Conservation (phyloP, 2,113 vertebrate species). For the Odontophorus gujanensis region DNA sequence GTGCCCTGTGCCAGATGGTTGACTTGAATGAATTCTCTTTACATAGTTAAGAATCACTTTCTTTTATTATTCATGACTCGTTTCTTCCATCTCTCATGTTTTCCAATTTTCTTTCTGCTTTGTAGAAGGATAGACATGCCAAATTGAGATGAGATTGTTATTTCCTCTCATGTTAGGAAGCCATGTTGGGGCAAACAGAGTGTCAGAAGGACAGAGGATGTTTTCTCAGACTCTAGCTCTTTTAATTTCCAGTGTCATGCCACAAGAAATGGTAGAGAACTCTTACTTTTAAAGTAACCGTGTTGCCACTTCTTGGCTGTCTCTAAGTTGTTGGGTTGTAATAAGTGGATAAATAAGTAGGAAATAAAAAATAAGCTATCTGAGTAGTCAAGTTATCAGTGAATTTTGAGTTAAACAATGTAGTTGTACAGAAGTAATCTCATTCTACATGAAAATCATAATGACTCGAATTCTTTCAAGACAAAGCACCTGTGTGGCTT, state of each 20-base stretch:
- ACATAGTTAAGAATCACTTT: constrained; percentile 61
- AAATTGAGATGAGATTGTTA: constrained; percentile 26
- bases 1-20: constrained; percentile 61
- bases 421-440: not conserved
- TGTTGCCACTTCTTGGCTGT: not conserved
- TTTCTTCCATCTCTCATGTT: constrained; percentile 63
- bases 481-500: not conserved
- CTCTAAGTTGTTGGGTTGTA: not conserved
- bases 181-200: not conserved
- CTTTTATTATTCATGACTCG: constrained; percentile 66
- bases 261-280: not conserved
- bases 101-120: constrained; percentile 52
- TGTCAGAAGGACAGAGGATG: not conserved
- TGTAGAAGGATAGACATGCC: not conserved
- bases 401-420: not conserved
- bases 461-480: not conserved
- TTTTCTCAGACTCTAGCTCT: constrained; percentile 10
- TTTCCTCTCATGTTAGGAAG: constrained; percentile 10
- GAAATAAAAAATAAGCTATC: not conserved
- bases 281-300: not conserved
- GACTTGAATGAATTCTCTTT: constrained; percentile 67
- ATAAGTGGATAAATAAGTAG: not conserved
- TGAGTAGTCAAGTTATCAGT: not conserved
- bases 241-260: not conserved
- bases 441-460: not conserved